Base-by-base conservation (phyloP, 2,888 invertebrate genomes). In the Caenorhabditis plicata region DNA sequence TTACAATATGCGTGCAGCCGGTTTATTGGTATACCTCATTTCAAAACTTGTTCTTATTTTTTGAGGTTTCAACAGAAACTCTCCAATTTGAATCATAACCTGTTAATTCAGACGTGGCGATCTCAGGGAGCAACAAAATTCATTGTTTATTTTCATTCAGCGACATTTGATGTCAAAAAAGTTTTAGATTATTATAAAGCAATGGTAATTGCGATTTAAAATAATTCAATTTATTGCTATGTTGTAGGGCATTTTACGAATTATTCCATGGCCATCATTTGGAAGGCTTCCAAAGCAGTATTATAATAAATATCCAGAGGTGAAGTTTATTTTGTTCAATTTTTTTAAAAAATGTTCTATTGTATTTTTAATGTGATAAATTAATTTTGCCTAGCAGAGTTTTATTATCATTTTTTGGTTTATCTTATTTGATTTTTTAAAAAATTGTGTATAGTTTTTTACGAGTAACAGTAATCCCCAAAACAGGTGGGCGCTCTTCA, bases 1-100 rank as follows among this genome's bases (percentile, higher is more conserved):
- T 70, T 5, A 61, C 68, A 3, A 55, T 72, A 9, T 72, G 72
- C 42, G 56, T 72, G 5, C 70, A 65, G 17, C 69, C 72, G 0
- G 57, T 72, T 9, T 72, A 69, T 36, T 72, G 68, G 68, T 68
- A 63, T 44, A 54, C 68, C 0, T 62, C 66, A 33, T 64, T 60
- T 43, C 58, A 58, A 20, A 64, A 62, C 25, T 46, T 72, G 25
- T 49, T 65, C 2, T 44, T 64, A 7, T 72, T 70, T 39, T 33
- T 72, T 25, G 70, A 58, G 52, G 57, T 58, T 2, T 40, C 20
- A 35, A 20, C 4, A 13, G 15, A 36, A 22, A 20, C 20, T 27
- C 19, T 11, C 25, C 27, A 26, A 15, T 15, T 22, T 9, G 7
- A 27, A 27, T 9, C 7, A 27, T 9, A 27, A 1, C 15, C 7